phyloP scores from a whole-genome alignment of 2,797 vertebrate species.

The Micrastur ruficollis region DNA sequence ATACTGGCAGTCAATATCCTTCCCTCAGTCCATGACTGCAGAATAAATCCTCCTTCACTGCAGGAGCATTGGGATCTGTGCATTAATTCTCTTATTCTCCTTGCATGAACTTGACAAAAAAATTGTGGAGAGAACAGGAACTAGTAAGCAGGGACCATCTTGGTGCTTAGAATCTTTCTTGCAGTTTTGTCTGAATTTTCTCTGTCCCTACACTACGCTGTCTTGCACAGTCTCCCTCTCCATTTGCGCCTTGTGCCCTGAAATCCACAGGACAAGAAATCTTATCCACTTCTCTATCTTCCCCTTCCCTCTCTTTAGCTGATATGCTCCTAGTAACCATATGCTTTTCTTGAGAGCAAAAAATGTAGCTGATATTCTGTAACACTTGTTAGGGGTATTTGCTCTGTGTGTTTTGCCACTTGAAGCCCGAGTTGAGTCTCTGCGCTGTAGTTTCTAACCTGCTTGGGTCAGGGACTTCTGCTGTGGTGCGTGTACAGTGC shows the following conservation, averaged over 20 bases:
- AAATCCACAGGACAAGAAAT: background rate
- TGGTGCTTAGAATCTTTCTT: background rate
- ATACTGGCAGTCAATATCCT: background rate
- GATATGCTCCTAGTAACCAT: background rate
- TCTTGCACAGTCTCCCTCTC: background rate
- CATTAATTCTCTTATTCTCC: background rate
- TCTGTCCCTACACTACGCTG: fast-evolving
- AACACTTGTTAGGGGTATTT: background rate
- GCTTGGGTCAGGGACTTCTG: background rate
- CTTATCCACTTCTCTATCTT: background rate
- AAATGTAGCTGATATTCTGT: fast-evolving
- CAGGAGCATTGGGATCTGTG: background rate
- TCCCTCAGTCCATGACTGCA: background rate
- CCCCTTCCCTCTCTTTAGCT: background rate
- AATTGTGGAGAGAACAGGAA: background rate
- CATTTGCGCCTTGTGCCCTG: background rate
- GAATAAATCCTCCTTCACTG: background rate
- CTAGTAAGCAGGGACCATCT: background rate
- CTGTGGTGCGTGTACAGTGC: background rate
- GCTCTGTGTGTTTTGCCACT: background rate
- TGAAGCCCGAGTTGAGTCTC: background rate
- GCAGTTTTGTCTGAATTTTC: background rate
- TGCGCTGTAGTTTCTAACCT: background rate
- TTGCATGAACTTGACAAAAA: background rate
- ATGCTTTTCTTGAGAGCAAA: background rate